phyloP scores from a whole-genome alignment of 2,113 vertebrate species.

The Hemibagrus wyckioides region DNA sequence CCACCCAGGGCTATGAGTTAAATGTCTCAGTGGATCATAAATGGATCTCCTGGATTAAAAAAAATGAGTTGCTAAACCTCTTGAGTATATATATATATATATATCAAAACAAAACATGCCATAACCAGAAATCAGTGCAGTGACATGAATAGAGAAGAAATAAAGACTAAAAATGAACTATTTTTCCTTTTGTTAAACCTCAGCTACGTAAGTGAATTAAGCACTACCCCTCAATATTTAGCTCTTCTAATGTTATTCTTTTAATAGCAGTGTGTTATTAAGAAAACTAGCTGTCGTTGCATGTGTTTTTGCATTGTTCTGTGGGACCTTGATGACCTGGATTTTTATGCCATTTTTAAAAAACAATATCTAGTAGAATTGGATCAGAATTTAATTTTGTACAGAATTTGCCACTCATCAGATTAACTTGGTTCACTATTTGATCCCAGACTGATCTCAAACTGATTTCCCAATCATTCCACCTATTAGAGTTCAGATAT shows the following conservation, averaged over 20 bases:
- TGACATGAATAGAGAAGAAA: neutral
- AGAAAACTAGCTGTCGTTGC: neutral
- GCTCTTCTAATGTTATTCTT: neutral
- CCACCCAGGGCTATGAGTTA: conserved; percentile 43
- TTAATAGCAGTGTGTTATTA: conserved; percentile 2
- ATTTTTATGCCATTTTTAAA: neutral
- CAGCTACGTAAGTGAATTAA: neutral
- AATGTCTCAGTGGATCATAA: conserved; percentile 50
- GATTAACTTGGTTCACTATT: neutral
- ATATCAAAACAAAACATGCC: neutral
- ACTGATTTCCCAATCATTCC: neutral
- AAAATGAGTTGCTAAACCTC: neutral
- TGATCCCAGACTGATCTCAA: neutral
- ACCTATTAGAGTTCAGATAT: neutral
- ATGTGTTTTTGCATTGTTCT: neutral
- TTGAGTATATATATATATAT: neutral
- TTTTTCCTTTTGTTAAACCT: neutral
- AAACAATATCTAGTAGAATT: neutral
- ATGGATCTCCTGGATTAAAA: neutral
- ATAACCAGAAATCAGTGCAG: neutral
- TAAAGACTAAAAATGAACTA: neutral
- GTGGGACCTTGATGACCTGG: neutral
- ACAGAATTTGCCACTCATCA: neutral
- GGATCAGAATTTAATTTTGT: neutral
- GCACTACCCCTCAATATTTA: neutral